phyloP scores from a whole-genome alignment of 2,113 vertebrate genomes.

The Willisornis vidua region DNA sequence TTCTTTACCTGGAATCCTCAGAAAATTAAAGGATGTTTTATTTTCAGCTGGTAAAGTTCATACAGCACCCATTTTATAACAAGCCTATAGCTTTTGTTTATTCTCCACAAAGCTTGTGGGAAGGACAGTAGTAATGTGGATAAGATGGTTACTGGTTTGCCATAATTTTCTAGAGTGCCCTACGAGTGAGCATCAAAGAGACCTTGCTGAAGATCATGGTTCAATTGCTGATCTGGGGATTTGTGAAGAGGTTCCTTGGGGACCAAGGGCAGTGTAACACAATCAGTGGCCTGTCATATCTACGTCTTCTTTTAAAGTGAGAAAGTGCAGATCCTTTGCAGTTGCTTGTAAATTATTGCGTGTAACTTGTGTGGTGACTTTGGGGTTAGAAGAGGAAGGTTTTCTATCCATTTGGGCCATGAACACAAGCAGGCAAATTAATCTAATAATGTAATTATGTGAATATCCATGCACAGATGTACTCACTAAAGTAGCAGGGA shows the following conservation, averaged over 20 bases:
- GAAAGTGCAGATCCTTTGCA: neutral
- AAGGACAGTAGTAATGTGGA: neutral
- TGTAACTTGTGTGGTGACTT: neutral
- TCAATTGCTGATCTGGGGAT: neutral
- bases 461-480: neutral
- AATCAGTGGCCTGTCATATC: neutral
- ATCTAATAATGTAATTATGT: neutral
- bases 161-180: neutral
- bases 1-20: neutral
- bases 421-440: neutral
- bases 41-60: neutral
- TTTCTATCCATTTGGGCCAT: neutral
- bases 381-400: neutral
- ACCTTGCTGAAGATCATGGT: neutral
- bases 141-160: neutral
- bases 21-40: neutral
- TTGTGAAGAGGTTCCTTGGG: neutral
- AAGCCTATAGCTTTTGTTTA: neutral
- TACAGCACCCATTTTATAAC: neutral
- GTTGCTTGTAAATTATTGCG: neutral
- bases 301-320: neutral
- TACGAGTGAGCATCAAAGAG: neutral
- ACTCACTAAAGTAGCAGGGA: neutral
- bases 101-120: neutral
- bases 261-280: rapidly evolving